phyloP scores from a whole-genome alignment of 2,888 invertebrate genomes.

The Nycteola revayana region DNA sequence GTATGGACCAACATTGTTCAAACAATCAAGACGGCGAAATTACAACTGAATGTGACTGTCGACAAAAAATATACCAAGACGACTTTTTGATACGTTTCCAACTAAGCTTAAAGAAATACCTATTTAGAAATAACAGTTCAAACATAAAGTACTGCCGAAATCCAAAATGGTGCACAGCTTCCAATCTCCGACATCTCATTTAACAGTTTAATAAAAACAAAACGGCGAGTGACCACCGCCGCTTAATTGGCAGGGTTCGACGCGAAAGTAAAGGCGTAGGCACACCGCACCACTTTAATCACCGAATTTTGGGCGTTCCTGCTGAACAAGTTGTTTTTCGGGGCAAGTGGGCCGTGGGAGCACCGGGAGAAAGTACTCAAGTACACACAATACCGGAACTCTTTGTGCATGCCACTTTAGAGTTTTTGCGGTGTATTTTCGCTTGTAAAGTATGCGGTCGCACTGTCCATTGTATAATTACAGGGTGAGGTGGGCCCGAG shows the following conservation, averaged over 20 bases:
- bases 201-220: conserved; percentile 39
- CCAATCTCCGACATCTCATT: conserved; percentile 30
- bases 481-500: conserved; percentile 45
- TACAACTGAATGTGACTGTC: too few species aligned
- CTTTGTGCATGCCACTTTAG: conserved; percentile 50
- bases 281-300: conserved; percentile 68
- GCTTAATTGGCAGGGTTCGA: conserved; percentile 60
- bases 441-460: conserved; percentile 54
- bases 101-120: too few species aligned
- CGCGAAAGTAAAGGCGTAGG: conserved; percentile 63
- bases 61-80: too few species aligned
- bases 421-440: conserved; percentile 60
- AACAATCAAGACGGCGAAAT: too few species aligned
- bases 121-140: too few species aligned
- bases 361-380: conserved; percentile 69
- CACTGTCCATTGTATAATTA: conserved; percentile 52
- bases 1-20: too few species aligned
- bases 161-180: too few species aligned
- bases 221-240: conserved; percentile 28
- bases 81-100: too few species aligned
- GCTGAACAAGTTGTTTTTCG: conserved; percentile 56
- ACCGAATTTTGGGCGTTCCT: conserved; percentile 75
- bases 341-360: conserved; percentile 72
- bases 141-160: too few species aligned
- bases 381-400: conserved; percentile 56